A percentile compares a stretch with the other conserved stretches of the same genome.
phyloP scores from a whole-genome alignment of 2,797 vertebrate species.

The Lycodopsis pacificus region DNA sequence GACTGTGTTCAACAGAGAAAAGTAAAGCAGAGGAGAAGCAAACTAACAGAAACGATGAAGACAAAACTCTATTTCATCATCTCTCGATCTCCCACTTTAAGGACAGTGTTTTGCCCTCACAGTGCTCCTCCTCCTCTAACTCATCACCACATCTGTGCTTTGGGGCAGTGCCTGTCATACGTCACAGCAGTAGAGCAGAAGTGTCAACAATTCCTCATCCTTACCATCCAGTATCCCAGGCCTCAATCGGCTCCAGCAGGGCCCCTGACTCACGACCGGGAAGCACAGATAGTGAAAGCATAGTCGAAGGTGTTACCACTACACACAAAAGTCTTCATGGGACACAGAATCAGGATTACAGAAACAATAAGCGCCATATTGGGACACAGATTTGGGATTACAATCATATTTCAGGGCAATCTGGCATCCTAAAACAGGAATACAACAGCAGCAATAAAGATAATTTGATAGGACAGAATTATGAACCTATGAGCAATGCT shows the following conservation, averaged over 20 bases:
- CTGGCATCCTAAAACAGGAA: constrained; percentile 5
- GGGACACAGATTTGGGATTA: constrained; percentile 3
- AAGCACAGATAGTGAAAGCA: constrained; percentile 19
- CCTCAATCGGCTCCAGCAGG: constrained; percentile 21
- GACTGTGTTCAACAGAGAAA: neutral
- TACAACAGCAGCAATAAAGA: constrained; percentile 6
- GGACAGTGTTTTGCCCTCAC: constrained; percentile 2
- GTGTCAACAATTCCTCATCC: neutral
- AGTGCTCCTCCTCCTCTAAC: constrained; percentile 11
- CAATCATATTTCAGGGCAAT: neutral
- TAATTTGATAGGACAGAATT: constrained; percentile 14
- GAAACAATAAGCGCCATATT: constrained; percentile 9
- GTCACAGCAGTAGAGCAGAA: constrained; percentile 67
- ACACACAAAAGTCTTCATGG: neutral
- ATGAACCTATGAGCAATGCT: constrained; percentile 9
- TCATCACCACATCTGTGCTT: constrained; percentile 32
- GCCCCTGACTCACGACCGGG: neutral
- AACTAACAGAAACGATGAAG: constrained; percentile 8
- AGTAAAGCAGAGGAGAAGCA: constrained; percentile 8
- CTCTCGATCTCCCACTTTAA: neutral
- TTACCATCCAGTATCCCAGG: constrained; percentile 13
- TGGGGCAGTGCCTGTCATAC: constrained; percentile 75
- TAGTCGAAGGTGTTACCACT: constrained; percentile 1
- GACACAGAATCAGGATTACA: constrained; percentile 13
- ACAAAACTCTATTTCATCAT: neutral